Conservation (phyloP, 2,888 invertebrate species). For the Spisula solida region DNA sequence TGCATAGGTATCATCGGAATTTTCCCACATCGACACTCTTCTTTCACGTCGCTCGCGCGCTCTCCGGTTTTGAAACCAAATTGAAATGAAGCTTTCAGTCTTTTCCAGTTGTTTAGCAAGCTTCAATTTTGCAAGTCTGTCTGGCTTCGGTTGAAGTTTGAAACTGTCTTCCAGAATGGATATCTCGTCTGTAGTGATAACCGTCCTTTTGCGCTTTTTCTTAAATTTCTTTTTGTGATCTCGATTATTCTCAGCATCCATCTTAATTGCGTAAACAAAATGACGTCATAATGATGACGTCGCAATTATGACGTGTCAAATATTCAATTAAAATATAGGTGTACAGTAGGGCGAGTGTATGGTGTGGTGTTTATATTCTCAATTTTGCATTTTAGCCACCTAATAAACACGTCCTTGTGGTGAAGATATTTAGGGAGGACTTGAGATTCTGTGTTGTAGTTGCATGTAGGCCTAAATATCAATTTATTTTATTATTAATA, state of each 20-base stretch:
- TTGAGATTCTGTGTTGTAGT: no score
- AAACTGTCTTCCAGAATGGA: constrained; percentile 56
- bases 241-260: constrained; percentile 47
- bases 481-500: no score
- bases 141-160: constrained; percentile 49
- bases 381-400: no score
- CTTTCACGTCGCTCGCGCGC: constrained; percentile 60
- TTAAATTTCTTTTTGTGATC: constrained; percentile 87
- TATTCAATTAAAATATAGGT: background rate
- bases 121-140: constrained; percentile 59
- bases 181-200: constrained; percentile 61
- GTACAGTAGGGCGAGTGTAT: no score
- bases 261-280: constrained; percentile 39
- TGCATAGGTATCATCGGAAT: constrained; percentile 21
- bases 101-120: constrained; percentile 63
- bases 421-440: no score
- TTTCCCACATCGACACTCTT: constrained; percentile 11
- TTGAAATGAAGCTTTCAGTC: constrained; percentile 63
- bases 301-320: background rate
- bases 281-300: constrained; percentile 29
- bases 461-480: no score
- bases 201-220: constrained; percentile 67
- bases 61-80: constrained; percentile 71
- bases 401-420: no score
- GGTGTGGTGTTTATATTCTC: no score